phyloP scores from a whole-genome alignment of 2,888 invertebrate species.

The Brachypalpus laphriformis region DNA sequence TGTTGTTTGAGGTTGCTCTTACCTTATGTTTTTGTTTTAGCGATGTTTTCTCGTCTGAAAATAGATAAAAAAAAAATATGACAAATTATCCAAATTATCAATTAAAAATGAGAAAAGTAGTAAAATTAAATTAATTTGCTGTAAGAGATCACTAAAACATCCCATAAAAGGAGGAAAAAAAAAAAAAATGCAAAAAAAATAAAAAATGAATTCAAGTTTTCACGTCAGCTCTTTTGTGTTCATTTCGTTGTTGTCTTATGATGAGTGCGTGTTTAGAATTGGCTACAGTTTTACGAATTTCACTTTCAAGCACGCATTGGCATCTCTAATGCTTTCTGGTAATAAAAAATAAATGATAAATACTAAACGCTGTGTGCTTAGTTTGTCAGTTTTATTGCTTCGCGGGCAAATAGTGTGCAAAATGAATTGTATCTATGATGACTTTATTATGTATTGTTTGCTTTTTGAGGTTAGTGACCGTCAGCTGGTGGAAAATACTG shows the following conservation, averaged over 20 bases:
- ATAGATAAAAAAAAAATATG: slow-evolving; percentile 18
- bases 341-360: slow-evolving; percentile 16
- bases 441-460: neutral
- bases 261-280: slow-evolving; percentile 35
- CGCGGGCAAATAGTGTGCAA: slow-evolving; percentile 27
- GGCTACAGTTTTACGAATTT: slow-evolving; percentile 23
- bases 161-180: neutral
- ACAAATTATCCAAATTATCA: slow-evolving; percentile 26
- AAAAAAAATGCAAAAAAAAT: neutral
- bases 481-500: slow-evolving; percentile 28
- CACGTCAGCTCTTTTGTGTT: slow-evolving; percentile 31
- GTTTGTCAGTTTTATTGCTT: slow-evolving; percentile 34
- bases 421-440: slow-evolving; percentile 31
- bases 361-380: neutral
- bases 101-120: slow-evolving; percentile 3
- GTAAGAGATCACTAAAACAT: neutral
- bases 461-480: slow-evolving; percentile 48
- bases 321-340: neutral
- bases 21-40: slow-evolving; percentile 34
- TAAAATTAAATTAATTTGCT: slow-evolving; percentile 15
- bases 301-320: slow-evolving; percentile 37
- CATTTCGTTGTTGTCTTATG: neutral
- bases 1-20: slow-evolving; percentile 9
- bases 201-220: slow-evolving; percentile 6
- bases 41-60: slow-evolving; percentile 40